These are phyloP conservation scores for Melanotaenia parkinsoni DNA, from an alignment of 2,797 vertebrate genomes.

Conservation along the genomic window DNA sequence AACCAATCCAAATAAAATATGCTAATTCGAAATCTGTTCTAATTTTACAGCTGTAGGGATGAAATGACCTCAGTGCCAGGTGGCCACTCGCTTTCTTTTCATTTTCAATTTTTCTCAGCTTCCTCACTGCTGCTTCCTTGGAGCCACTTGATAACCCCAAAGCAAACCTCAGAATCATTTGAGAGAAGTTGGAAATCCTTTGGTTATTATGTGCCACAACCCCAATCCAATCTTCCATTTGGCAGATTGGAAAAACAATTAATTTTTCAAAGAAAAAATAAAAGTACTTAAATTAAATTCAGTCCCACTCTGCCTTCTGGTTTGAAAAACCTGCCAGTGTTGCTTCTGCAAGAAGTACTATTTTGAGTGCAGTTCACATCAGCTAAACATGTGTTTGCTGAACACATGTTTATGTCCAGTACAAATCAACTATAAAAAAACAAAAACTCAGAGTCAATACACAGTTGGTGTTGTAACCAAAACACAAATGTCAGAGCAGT, in stretches of 20 bases:
- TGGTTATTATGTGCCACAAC: conserved; percentile 6
- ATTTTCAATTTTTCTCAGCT: conserved; percentile 51
- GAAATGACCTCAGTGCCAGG: conserved; percentile 58
- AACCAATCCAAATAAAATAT: conserved; percentile 4
- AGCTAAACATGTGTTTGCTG: neutral
- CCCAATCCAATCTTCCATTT: conserved; percentile 8
- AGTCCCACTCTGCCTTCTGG: neutral
- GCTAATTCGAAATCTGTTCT: conserved; percentile 36
- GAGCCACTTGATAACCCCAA: conserved; percentile 39
- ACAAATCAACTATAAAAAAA: conserved; percentile 19
- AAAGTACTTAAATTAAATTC: neutral
- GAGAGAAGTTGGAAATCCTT: conserved; percentile 39
- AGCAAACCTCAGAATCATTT: conserved; percentile 41
- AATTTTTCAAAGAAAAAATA: conserved; percentile 6
- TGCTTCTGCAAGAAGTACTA: neutral
- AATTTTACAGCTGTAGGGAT: conserved; percentile 40
- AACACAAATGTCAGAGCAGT: conserved; percentile 29
- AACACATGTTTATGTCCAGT: neutral
- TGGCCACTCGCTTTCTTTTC: conserved; percentile 30
- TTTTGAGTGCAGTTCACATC: neutral
- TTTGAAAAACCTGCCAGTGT: neutral
- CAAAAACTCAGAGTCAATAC: neutral
- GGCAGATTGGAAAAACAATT: conserved; percentile 7
- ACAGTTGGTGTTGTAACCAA: conserved; percentile 36
- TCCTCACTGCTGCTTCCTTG: conserved; percentile 25